Conservation (phyloP, 2,113 vertebrate species). For the Athene cunicularia region DNA sequence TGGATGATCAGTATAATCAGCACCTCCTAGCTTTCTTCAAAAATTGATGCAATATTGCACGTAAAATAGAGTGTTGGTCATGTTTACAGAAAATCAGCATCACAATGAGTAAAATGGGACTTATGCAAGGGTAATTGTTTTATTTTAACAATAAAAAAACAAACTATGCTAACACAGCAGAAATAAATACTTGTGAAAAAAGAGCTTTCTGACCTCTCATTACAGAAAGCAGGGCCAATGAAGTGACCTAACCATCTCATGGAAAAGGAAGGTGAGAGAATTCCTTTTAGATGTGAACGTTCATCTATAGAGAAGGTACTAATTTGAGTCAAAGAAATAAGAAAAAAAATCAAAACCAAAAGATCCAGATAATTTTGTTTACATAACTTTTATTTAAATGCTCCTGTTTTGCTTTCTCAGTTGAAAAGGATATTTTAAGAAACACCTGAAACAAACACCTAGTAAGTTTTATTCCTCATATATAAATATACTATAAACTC, state of each 20-base stretch:
- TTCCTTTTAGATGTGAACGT: background rate
- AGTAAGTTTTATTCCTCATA: background rate
- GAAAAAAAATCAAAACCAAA: background rate
- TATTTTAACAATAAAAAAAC: background rate
- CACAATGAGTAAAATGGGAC: background rate
- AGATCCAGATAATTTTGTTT: background rate
- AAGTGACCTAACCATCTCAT: background rate
- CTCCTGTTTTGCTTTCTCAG: background rate
- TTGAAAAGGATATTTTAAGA: background rate
- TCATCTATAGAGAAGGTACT: background rate
- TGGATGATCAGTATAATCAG: background rate
- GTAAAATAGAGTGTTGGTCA: background rate
- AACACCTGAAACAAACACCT: background rate
- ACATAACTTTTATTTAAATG: background rate
- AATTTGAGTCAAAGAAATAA: background rate
- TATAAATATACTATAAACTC: background rate
- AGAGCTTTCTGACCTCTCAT: background rate
- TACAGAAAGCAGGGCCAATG: background rate
- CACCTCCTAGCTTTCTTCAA: background rate
- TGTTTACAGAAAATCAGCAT: background rate
- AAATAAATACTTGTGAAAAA: background rate
- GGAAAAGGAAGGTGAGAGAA: background rate
- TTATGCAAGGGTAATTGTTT: background rate
- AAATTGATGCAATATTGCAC: background rate
- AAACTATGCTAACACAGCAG: background rate